These are phyloP conservation scores for Myripristis jacobus DNA, from an alignment of 2,797 vertebrate species.

Conservation along the genomic window DNA sequence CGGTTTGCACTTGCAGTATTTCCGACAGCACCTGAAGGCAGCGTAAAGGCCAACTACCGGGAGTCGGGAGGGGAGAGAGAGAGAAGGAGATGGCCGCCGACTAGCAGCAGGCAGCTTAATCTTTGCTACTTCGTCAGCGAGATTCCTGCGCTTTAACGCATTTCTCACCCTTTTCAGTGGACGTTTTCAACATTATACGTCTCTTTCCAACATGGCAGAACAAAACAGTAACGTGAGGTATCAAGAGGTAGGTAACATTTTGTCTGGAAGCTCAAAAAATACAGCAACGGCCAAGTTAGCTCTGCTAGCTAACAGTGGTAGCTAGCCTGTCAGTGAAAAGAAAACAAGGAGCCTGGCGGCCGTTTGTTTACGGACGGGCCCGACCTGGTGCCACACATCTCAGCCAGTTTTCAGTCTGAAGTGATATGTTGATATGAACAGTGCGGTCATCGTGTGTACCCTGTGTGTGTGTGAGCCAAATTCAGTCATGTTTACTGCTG, in stretches of 20 bases:
- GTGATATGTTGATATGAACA: not conserved
- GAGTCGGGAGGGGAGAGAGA: conserved; percentile 27
- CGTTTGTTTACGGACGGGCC: conserved; percentile 39
- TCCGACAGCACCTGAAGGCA: conserved; percentile 43
- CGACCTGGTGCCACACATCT: accelerated
- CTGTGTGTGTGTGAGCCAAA: not conserved
- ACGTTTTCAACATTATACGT: conserved; percentile 4
- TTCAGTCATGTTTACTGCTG: not conserved
- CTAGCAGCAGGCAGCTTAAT: conserved; percentile 32
- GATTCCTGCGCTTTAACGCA: conserved; percentile 2
- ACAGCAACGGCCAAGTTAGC: not conserved
- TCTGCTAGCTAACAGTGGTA: conserved; percentile 39
- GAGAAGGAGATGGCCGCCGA: conserved; percentile 78
- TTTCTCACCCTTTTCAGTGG: conserved; percentile 12
- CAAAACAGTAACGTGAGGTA: conserved; percentile 80
- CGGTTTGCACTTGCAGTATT: not conserved
- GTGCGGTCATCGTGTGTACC: accelerated
- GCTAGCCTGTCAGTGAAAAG: conserved; percentile 38
- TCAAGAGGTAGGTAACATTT: conserved; percentile 75
- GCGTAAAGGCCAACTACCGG: not conserved
- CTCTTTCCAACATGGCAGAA: conserved; percentile 76
- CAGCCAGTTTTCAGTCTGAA: accelerated
- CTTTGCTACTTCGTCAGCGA: conserved; percentile 30
- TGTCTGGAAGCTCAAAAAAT: not conserved
- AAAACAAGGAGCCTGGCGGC: conserved; percentile 31